Percentiles rank a stretch among this genome's conserved stretches.
Conservation (phyloP, 2,888 invertebrate species). For the Thera britannica region DNA sequence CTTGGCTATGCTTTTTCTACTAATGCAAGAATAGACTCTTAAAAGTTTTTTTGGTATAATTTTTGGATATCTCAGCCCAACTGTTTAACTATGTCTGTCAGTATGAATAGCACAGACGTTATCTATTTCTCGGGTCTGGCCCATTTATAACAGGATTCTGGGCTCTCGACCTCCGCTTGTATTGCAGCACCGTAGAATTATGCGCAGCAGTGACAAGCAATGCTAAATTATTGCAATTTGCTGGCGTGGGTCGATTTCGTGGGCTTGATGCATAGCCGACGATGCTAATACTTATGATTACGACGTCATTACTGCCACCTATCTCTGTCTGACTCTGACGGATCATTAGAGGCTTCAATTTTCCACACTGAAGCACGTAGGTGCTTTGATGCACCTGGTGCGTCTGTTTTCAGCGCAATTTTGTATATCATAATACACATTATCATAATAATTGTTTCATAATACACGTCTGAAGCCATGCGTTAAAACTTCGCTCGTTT, state of each 20-base stretch:
- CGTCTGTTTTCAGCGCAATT: not conserved
- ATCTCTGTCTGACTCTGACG: slow-evolving; percentile 25
- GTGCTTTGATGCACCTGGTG: slow-evolving; percentile 19
- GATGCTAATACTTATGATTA: slow-evolving; percentile 52
- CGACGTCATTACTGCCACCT: slow-evolving; percentile 42
- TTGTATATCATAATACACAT: too few relatives aligned
- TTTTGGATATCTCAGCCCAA: too few relatives aligned
- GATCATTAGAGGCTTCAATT: slow-evolving; percentile 21
- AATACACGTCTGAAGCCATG: too few relatives aligned
- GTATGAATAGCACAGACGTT: not conserved
- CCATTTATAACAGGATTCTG: slow-evolving; percentile 57
- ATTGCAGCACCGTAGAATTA: slow-evolving; percentile 42
- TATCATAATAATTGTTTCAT: too few relatives aligned
- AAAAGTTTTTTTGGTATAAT: too few relatives aligned
- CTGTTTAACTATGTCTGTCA: not conserved
- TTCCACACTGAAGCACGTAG: slow-evolving; percentile 12
- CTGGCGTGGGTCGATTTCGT: slow-evolving; percentile 56
- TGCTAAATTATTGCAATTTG: slow-evolving; percentile 60
- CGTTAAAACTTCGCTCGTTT: too few relatives aligned
- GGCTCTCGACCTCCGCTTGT: slow-evolving; percentile 31
- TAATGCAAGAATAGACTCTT: not conserved
- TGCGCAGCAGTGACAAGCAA: slow-evolving; percentile 49
- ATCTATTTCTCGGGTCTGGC: slow-evolving; percentile 19
- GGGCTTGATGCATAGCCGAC: slow-evolving; percentile 54
- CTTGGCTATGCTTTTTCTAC: not conserved